These are phyloP conservation scores for Eilema sororculum DNA, from an alignment of 2,888 invertebrate species.

Conservation along the genomic window DNA sequence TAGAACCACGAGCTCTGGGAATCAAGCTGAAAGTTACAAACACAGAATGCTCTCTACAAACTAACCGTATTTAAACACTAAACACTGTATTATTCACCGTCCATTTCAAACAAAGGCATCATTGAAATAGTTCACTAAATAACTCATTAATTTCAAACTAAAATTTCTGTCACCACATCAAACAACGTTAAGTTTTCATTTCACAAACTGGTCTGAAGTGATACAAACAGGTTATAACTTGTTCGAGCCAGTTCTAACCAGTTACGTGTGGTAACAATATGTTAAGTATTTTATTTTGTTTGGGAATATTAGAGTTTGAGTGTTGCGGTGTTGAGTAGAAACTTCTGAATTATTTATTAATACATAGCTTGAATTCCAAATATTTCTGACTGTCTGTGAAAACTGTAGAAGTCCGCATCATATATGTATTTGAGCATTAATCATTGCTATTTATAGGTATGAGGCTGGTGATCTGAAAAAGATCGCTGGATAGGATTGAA, in stretches of 20 bases:
- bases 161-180: slow-evolving; percentile 63
- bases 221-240: slow-evolving; percentile 41
- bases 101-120: slow-evolving; percentile 27
- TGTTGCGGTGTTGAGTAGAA: slow-evolving; percentile 9
- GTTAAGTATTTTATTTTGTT: slow-evolving; percentile 31
- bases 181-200: slow-evolving; percentile 53
- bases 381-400: not conserved
- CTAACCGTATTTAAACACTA: slow-evolving; percentile 39
- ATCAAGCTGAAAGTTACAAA: slow-evolving; percentile 15
- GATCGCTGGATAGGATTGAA: too few species aligned
- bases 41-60: slow-evolving; percentile 26
- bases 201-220: slow-evolving; percentile 51
- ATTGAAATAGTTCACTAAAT: slow-evolving; percentile 34
- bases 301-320: slow-evolving; percentile 21
- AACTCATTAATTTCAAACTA: slow-evolving; percentile 44
- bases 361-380: not conserved
- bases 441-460: too few species aligned
- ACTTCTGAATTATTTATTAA: slow-evolving; percentile 11
- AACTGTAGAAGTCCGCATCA: not conserved
- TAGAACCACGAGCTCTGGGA: slow-evolving; percentile 9
- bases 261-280: slow-evolving; percentile 18
- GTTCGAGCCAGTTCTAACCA: slow-evolving; percentile 31
- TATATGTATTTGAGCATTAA: not conserved
- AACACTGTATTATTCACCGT: slow-evolving; percentile 39
- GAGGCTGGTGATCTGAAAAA: too few species aligned